Evolutionary conservation across 2,113 vertebrate genomes (phyloP), one percentile per base, ranked within the genome.

Genomic region (Eptatretus burgeri): DNA sequence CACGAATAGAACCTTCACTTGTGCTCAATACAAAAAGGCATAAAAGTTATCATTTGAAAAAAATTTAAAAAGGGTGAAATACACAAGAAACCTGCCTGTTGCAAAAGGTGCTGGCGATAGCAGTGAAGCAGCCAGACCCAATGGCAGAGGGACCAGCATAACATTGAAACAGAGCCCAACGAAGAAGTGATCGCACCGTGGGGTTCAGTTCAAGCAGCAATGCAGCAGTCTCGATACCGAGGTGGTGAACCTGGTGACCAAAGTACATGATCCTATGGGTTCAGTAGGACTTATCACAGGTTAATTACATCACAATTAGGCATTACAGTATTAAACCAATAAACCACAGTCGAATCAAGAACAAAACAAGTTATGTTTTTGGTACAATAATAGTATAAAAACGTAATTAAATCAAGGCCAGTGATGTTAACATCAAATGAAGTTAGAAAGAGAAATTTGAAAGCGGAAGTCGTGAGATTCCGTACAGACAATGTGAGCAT

Each of bases 91-190:
- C 63, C 13, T 73, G 94, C 91, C 89, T 91, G 83, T 81, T 98
- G 64, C 87, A 86, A 62, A 88, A 98, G 65, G 93, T 88, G 41
- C 85, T 93, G 41, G 89, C 91, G 64, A 98, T 98, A 69, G 91
- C 91, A 74, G 89, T 98, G 74, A 98, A 98, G 72, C 89, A 98
- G 65, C 91, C 89, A 5, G 87, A 95, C 1, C 88, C 86, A 63
- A 98, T 78, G 67, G 94, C 88, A 70, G 91, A 85, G 62, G 91
- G 88, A 20, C 89, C 91, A 12, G 89, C 95, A 69, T 95, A 98
- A 75, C 91, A 98, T 49, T 89, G 80, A 69, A 95, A 88, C 68
- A 98, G 91, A 3, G 91, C 87, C 91, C 91, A 98, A 67, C 93
- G 95, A 71, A 98, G 95, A 67, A 98, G 80, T 68, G 95, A 95